Conservation (phyloP, 2,888 invertebrate species). For the Coremacera marginata region DNA sequence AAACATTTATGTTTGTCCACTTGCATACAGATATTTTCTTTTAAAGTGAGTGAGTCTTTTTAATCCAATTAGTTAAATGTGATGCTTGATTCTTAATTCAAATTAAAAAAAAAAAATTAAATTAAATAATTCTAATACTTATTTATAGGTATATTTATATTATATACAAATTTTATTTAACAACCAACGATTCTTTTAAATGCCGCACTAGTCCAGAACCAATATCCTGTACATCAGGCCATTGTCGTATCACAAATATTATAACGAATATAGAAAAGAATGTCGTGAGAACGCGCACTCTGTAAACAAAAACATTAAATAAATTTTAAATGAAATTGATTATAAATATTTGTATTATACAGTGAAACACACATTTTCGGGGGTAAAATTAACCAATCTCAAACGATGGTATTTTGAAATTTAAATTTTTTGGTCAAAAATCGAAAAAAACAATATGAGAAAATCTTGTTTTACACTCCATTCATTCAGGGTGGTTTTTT, state of each 20-base stretch:
- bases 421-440: too few relatives aligned
- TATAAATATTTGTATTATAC: too few relatives aligned
- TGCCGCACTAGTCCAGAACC: slow-evolving; percentile 83
- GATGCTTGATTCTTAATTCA: neutral
- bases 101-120: neutral
- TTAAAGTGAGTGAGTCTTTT: neutral
- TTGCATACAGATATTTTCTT: neutral
- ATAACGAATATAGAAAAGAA: slow-evolving; percentile 84
- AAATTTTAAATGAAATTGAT: neutral
- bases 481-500: too few relatives aligned
- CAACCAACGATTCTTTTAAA: slow-evolving; percentile 83
- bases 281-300: slow-evolving; percentile 89
- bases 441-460: too few relatives aligned
- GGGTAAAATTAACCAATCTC: too few relatives aligned
- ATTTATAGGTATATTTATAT: neutral
- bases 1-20: neutral
- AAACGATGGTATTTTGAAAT: too few relatives aligned
- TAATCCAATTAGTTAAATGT: neutral
- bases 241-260: slow-evolving; percentile 87
- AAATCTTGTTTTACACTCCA: too few relatives aligned
- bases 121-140: neutral
- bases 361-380: too few relatives aligned
- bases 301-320: slow-evolving; percentile 68
- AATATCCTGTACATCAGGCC: slow-evolving; percentile 89
- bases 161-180: slow-evolving; percentile 70